Evolutionary conservation across 2,797 vertebrate genomes (phyloP).

Genomic region (Cyprinella venusta): DNA sequence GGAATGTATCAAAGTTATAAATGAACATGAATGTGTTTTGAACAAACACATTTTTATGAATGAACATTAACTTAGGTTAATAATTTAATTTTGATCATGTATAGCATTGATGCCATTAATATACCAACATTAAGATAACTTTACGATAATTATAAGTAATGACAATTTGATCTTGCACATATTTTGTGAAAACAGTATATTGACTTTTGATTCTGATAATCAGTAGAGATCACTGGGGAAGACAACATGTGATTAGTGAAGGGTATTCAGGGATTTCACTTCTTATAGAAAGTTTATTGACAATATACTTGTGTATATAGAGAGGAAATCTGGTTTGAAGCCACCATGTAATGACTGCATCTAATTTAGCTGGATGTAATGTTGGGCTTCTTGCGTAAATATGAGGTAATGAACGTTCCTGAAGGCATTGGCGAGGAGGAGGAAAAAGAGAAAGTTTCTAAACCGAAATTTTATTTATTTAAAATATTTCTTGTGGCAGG

Average conservation of each 20-base stretch:
- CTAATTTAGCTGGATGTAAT: conserved; percentile 1
- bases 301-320: not conserved
- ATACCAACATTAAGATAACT: not conserved
- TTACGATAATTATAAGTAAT: not conserved
- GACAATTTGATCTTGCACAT: not conserved
- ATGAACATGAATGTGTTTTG: not conserved
- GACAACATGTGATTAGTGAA: not conserved
- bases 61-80: not conserved
- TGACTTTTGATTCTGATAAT: conserved; percentile 1
- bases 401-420: conserved; percentile 21
- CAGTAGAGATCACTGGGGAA: not conserved
- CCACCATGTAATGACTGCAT: not conserved
- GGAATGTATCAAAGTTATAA: not conserved
- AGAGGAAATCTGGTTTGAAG: not conserved
- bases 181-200: not conserved
- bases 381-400: conserved; percentile 8
- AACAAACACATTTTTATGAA: not conserved
- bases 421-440: not conserved
- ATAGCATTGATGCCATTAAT: too few relatives aligned
- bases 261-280: not conserved
- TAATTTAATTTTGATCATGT: not conserved
- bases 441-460: not conserved
- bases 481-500: not conserved
- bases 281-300: not conserved
- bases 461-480: not conserved